Base-by-base conservation (phyloP, 2,888 invertebrate species). In the Lithophane leautieri region DNA sequence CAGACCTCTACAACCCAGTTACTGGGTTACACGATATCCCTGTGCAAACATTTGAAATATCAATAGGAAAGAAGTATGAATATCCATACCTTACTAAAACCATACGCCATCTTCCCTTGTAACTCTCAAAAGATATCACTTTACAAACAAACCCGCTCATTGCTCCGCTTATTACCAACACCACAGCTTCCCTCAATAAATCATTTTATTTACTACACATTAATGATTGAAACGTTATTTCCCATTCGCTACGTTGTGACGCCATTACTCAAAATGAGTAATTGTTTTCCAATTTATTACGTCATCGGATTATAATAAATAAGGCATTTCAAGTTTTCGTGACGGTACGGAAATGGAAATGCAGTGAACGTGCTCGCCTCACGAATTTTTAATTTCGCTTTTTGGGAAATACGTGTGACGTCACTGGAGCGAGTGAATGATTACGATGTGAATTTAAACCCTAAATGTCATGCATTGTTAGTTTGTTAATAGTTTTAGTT, bases 231-330 rank as follows among this genome's bases (percentile, higher is more conserved):
- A 80, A 78, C 78, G 79, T 81, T 83, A 85, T 86, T 88, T 81
- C 70, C 62, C 79, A 76, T 78, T 79, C 70, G 71, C 76, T 78
- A 58, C 82, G 70, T 70, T 72, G 74, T 76, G 80, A 82, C 73
- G 83, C 82, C 79, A 86, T 84, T 84, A 81, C 76, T 88, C 88
- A 83, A 82, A 77, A 84, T 86, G 87, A 88, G 80, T 88, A 79
- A 89, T 87, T 85, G 84, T 73, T 81, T 77, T 73, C 14, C 70
- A 82, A 86, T 86, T 74, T 78, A 86, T 85, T 71, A 73, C 78
- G 72, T 77, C 80, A 71, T 72, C 62, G 74, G 66, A 83, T 83
- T 82, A 84, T 79, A 79, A 76, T 82, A 70, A 78, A 85, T 60
- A 71, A 69, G 60, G 67, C n/a, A 66, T 73, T 73, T 70, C 44